A percentile compares a stretch with the other conserved stretches of the same genome.
Conservation (phyloP, 2,888 invertebrate genomes). For the Drosophila affinis region DNA sequence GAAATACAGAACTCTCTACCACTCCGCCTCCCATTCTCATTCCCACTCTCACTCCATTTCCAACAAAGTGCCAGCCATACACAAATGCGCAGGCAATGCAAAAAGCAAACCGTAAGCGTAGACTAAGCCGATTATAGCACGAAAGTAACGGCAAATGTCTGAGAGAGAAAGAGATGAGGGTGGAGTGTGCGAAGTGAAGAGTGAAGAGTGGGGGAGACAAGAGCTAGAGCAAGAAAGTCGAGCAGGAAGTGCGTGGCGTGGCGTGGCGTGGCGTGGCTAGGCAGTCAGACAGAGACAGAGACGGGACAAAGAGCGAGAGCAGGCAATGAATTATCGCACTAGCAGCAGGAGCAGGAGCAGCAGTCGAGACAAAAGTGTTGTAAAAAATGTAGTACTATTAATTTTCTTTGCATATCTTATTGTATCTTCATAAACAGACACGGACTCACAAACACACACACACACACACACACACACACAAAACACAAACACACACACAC, state of each 20-base stretch:
- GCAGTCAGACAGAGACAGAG: conserved; percentile 53
- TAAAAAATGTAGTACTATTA: conserved; percentile 79
- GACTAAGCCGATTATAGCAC: conserved; percentile 78
- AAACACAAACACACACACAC: conserved; percentile 28
- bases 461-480: conserved; percentile 21
- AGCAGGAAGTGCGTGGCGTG: conserved; percentile 71
- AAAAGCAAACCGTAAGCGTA: conserved; percentile 74
- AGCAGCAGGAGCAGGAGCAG: conserved; percentile 54
- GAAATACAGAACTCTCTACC: conserved; percentile 35
- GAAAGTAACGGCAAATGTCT: conserved; percentile 68
- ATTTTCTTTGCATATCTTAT: conserved; percentile 78
- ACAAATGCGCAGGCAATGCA: conserved; percentile 71
- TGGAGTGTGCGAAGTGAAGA: background rate
- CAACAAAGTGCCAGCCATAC: conserved; percentile 19
- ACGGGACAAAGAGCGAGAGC: conserved; percentile 39
- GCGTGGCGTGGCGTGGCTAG: conserved; percentile 7
- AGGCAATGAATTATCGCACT: conserved; percentile 74
- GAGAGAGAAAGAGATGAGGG: conserved; percentile 8
- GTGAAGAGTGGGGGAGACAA: background rate
- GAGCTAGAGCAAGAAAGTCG: background rate
- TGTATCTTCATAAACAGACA: conserved; percentile 75
- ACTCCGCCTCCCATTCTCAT: background rate
- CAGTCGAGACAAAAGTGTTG: conserved; percentile 75
- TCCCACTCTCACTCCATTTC: background rate
- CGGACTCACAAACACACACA: conserved; percentile 36